Conservation (phyloP, 2,888 invertebrate genomes). For the Drosophila fungiperda region DNA sequence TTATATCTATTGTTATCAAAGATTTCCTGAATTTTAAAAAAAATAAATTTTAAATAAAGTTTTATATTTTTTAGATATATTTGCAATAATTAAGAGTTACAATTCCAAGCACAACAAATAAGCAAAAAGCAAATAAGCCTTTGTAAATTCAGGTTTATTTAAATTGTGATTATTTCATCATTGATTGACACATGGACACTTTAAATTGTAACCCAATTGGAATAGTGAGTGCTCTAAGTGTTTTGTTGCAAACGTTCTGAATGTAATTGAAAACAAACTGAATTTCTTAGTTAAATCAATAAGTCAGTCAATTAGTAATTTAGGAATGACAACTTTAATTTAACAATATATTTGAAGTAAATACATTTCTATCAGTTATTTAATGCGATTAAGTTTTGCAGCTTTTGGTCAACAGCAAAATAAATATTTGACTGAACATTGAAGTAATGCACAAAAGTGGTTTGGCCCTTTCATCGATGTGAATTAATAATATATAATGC, state of each 20-base stretch:
- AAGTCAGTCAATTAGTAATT: conserved; percentile 25
- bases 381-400: conserved; percentile 7
- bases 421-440: background rate
- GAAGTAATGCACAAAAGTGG: conserved; percentile 63
- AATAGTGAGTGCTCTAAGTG: background rate
- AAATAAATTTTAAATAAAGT: background rate
- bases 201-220: background rate
- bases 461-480: conserved; percentile 28
- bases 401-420: background rate
- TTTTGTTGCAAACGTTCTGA: background rate
- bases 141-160: background rate
- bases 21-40: background rate
- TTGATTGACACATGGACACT: background rate
- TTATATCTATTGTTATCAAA: background rate
- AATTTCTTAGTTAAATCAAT: conserved; percentile 7
- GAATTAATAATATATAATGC: conserved; percentile 1
- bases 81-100: background rate
- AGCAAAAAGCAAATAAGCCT: background rate
- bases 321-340: conserved; percentile 46
- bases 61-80: background rate
- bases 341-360: conserved; percentile 11
- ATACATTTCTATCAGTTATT: conserved; percentile 21
- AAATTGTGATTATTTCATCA: background rate
- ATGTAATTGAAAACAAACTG: conserved; percentile 3
- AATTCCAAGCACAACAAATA: background rate